Conservation (phyloP, 2,113 vertebrate genomes). For the Bos javanicus region DNA sequence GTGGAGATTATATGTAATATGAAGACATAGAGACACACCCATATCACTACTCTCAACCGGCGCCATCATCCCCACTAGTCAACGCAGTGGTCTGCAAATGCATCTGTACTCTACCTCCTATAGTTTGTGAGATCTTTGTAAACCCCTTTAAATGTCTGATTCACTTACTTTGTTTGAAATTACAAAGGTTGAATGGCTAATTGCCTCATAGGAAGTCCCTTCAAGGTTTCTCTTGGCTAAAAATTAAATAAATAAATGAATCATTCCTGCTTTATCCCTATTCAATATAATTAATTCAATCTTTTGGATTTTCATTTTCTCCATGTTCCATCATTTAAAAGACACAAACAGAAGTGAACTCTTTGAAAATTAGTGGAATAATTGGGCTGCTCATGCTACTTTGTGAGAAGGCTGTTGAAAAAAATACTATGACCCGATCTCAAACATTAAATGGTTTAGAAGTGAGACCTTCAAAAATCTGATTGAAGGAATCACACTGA, state of each 20-base stretch:
- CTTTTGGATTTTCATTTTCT: slow-evolving; percentile 68
- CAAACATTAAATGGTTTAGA: slow-evolving; percentile 77
- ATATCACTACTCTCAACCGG: neutral
- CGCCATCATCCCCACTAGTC: neutral
- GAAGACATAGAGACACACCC: neutral
- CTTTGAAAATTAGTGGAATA: slow-evolving; percentile 74
- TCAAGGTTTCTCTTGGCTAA: slow-evolving; percentile 51
- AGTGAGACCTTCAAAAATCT: slow-evolving; percentile 74
- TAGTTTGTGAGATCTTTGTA: neutral
- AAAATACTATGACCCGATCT: slow-evolving; percentile 60
- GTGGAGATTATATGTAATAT: neutral
- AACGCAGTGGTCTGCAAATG: neutral
- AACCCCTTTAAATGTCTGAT: slow-evolving; percentile 35
- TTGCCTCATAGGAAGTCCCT: slow-evolving; percentile 53
- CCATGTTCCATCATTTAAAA: slow-evolving; percentile 72
- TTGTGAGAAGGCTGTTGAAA: slow-evolving; percentile 65
- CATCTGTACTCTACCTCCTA: neutral
- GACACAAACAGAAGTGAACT: slow-evolving; percentile 71
- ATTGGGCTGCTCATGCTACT: slow-evolving; percentile 72
- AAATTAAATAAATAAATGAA: slow-evolving; percentile 60
- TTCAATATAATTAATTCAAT: slow-evolving; percentile 72
- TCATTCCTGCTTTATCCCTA: slow-evolving; percentile 45
- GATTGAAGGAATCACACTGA: slow-evolving; percentile 76
- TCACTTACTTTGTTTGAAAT: slow-evolving; percentile 53
- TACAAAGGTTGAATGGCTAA: slow-evolving; percentile 40